Percentiles rank a stretch among this genome's conserved stretches.
Evolutionary conservation across 2,113 vertebrate species (phyloP).

Genomic region (Tor tambroides): DNA sequence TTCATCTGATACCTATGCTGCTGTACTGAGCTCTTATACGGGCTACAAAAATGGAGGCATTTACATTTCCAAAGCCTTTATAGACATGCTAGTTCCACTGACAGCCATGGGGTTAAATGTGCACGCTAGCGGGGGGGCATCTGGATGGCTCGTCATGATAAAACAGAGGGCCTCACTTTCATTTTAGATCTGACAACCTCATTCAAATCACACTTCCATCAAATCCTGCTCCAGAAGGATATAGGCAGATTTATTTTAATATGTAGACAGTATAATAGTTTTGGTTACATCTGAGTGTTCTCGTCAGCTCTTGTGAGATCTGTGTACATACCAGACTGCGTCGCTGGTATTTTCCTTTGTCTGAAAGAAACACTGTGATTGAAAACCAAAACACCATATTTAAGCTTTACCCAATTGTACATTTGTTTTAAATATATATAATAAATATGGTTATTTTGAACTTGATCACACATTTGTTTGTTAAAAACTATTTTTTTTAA

Average conservation of each 20-base stretch:
- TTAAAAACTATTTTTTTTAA: neutral
- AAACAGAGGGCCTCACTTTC: slow-evolving; percentile 45
- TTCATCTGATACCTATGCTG: slow-evolving; percentile 26
- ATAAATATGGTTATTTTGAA: neutral
- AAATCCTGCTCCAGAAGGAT: slow-evolving; percentile 22
- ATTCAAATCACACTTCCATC: slow-evolving; percentile 53
- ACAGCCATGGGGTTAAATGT: slow-evolving; percentile 54
- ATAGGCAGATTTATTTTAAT: slow-evolving; percentile 35
- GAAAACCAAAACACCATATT: neutral
- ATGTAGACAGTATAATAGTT: slow-evolving; percentile 35
- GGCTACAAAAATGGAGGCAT: slow-evolving; percentile 32
- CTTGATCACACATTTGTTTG: neutral
- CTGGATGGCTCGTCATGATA: slow-evolving; percentile 40
- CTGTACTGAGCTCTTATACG: slow-evolving; percentile 7
- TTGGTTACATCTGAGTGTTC: slow-evolving; percentile 20
- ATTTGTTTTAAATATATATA: neutral
- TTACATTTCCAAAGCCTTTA: slow-evolving; percentile 48
- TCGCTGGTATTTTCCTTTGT: neutral
- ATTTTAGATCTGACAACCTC: slow-evolving; percentile 52
- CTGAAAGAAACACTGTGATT: neutral
- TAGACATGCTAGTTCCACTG: slow-evolving; percentile 46
- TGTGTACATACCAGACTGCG: neutral
- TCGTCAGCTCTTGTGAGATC: neutral
- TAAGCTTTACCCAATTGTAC: neutral
- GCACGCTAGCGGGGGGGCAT: slow-evolving; percentile 52